Percentiles rank a stretch among this genome's conserved stretches.
These are phyloP conservation scores for Pterocles gutturalis DNA, from an alignment of 2,113 vertebrate species.

Conservation along the genomic window DNA sequence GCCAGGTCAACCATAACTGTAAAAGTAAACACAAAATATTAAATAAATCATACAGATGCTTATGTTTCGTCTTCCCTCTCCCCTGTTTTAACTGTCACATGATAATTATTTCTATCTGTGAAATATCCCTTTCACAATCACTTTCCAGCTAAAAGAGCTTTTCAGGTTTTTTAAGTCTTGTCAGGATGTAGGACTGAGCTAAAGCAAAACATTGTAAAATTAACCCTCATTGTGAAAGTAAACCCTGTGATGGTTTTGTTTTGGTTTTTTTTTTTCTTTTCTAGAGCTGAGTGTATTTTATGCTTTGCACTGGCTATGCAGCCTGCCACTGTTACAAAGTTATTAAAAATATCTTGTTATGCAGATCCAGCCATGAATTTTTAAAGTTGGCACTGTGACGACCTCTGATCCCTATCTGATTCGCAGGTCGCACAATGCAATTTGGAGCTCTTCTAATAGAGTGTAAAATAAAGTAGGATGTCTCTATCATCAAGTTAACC, in stretches of 20 bases:
- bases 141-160: background rate
- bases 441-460: slow-evolving; percentile 66
- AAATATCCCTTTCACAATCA: rapidly evolving
- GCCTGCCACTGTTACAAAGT: background rate
- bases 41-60: background rate
- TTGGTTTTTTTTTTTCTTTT: background rate
- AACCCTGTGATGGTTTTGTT: background rate
- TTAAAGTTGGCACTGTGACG: slow-evolving; percentile 14
- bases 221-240: background rate
- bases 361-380: slow-evolving; percentile 54
- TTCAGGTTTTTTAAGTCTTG: background rate
- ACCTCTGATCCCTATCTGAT: slow-evolving; percentile 43
- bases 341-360: slow-evolving; percentile 65
- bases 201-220: background rate
- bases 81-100: background rate
- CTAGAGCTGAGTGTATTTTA: background rate
- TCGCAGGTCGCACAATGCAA: slow-evolving; percentile 29
- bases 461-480: slow-evolving; percentile 51
- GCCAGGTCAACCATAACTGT: background rate
- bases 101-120: background rate
- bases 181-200: background rate
- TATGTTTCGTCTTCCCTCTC: background rate
- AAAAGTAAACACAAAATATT: background rate
- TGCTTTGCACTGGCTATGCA: background rate
- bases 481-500: slow-evolving; percentile 53